Evolutionary conservation across 2,113 vertebrate species (phyloP), one percentile per base, ranked within the genome.

Genomic region (Sterna hirundo): DNA sequence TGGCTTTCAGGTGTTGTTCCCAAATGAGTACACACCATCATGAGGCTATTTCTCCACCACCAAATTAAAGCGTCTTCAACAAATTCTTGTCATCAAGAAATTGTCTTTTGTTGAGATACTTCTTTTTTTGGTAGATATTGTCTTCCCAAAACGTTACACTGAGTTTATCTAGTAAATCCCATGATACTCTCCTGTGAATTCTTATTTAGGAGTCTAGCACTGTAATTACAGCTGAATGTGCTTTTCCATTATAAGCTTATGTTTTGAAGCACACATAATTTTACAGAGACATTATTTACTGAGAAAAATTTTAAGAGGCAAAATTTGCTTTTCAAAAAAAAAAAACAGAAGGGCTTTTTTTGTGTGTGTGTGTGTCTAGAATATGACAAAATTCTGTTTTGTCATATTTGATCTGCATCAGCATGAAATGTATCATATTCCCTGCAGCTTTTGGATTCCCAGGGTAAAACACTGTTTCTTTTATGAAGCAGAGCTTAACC

Each of bases 261-360:
- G 13, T 88, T 88, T 82, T 71, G 30, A 51, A 83, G 2, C 2
- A 40, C 6, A 46, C 13, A 36, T 47, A 61, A 58, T 70, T 78
- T 84, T 78, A 55, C 2, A 12, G 29, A 82, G 7, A 81, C 80
- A 75, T 58, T 2, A 3, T 14, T 74, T 69, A 26, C 26, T 26
- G 4, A 54, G 10, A 25, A 17, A 52, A 40, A 40, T 9, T 23
- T 46, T 78, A 7, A 25, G 15, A 60, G 34, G 54, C 8, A 42
- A 83, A 26, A 32, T 12, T 12, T 75, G 12, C 36, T 83, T 82
- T 72, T 54, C 27, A 66, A 66, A 7, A 58, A 71, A 71, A 6
- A 30, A 47, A 71, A 22, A 0, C 3, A 13, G 64, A 79, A n/a
- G 1, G 3, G 2, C 5, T n/a, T 52, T n/a, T 52, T 15, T n/a